Evolutionary conservation across 2,888 invertebrate genomes (phyloP).

Genomic region (Conistra vaccinii): DNA sequence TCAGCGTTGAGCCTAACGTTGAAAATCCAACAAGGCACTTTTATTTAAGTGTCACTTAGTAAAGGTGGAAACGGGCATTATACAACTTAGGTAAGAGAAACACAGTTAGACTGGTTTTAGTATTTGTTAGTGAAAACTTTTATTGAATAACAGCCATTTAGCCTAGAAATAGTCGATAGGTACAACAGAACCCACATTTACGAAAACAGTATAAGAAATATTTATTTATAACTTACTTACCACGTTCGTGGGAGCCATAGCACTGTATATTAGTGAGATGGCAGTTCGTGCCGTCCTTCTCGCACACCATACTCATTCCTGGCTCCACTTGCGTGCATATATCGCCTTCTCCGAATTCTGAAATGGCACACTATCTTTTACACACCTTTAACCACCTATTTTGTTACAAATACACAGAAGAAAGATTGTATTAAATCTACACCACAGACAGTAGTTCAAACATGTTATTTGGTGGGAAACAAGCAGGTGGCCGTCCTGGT

Average conservation of each 20-base stretch:
- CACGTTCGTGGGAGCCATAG: conserved; percentile 68
- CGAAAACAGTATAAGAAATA: not conserved
- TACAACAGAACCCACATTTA: too few relatives aligned
- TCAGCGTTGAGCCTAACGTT: too few relatives aligned
- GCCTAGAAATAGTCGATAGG: not conserved
- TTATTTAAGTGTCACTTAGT: too few relatives aligned
- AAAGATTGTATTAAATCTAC: too few relatives aligned
- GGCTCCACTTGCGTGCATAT: conserved; percentile 82
- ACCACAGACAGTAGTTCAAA: too few relatives aligned
- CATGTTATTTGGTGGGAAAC: too few relatives aligned
- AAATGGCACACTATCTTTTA: too few relatives aligned
- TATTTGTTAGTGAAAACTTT: conserved; percentile 18
- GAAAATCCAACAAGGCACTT: too few relatives aligned
- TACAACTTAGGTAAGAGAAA: not conserved
- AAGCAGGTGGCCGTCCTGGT: too few relatives aligned
- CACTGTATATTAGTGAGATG: conserved; percentile 81
- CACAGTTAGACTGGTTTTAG: not conserved
- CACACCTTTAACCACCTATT: too few relatives aligned
- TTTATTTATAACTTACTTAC: conserved; percentile 65
- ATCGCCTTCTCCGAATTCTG: conserved; percentile 77
- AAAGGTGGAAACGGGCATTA: too few relatives aligned
- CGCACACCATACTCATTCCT: conserved; percentile 83
- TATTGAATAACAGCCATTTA: not conserved
- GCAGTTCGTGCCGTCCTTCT: conserved; percentile 82
- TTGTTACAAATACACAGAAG: too few relatives aligned